These are phyloP conservation scores for Decapterus maruadsi DNA, from an alignment of 2,797 vertebrate species.

Conservation along the genomic window DNA sequence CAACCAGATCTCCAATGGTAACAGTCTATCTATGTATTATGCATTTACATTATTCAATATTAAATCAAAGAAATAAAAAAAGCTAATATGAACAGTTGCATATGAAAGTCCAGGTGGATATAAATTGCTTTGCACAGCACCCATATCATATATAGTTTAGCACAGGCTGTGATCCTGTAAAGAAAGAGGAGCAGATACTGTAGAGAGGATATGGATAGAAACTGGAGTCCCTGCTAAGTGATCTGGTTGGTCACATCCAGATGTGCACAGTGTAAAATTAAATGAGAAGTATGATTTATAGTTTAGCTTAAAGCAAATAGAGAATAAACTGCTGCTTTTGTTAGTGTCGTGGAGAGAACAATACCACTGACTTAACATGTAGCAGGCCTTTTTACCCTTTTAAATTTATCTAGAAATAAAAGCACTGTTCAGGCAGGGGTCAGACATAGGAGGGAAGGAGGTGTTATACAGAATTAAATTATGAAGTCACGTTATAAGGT, in stretches of 20 bases:
- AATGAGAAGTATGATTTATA: too few relatives aligned
- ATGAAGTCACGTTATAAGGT: constrained; percentile 2
- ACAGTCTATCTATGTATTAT: constrained; percentile 35
- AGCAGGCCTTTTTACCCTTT: not conserved
- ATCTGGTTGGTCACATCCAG: not conserved
- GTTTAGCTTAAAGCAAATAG: too few relatives aligned
- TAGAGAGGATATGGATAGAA: too few relatives aligned
- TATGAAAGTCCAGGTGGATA: not conserved
- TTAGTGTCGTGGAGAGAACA: too few relatives aligned
- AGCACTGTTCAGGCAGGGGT: not conserved
- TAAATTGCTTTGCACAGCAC: not conserved
- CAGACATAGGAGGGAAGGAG: not conserved
- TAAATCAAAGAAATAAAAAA: not conserved
- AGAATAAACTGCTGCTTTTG: too few relatives aligned
- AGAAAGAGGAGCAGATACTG: too few relatives aligned
- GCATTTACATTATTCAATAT: not conserved
- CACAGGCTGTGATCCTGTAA: not conserved
- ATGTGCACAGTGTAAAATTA: not conserved
- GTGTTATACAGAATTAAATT: constrained; percentile 13
- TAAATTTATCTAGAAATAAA: constrained; percentile 20
- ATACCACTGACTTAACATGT: too few relatives aligned
- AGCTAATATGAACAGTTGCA: not conserved
- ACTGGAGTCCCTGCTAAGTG: too few relatives aligned
- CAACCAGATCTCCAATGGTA: constrained; percentile 95
- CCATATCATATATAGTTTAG: not conserved